phyloP scores from a whole-genome alignment of 1,140 invertebrate genomes.

The Tetragonula clypearis region DNA sequence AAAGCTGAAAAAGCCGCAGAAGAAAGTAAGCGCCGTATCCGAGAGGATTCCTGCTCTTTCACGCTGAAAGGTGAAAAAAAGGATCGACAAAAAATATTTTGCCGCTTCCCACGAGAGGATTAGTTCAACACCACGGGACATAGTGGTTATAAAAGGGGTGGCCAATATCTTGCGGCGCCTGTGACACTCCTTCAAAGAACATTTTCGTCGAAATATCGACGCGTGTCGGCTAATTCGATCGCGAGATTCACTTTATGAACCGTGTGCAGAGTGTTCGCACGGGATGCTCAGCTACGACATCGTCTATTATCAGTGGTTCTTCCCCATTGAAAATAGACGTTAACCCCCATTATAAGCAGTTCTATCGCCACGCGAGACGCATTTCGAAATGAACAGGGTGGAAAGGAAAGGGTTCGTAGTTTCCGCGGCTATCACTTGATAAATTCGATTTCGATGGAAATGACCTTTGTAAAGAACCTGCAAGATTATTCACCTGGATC shows the following conservation, averaged over 20 bases:
- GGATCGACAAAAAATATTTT: not conserved
- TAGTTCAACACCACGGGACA: not conserved
- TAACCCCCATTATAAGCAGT: not conserved
- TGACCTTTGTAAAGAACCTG: no score
- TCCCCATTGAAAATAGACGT: not conserved
- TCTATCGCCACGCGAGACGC: not conserved
- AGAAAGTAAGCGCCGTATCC: not conserved
- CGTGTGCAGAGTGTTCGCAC: slow-evolving; percentile 43
- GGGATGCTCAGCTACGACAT: not conserved
- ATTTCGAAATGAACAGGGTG: not conserved
- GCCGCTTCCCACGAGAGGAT: not conserved
- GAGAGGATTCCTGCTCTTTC: not conserved
- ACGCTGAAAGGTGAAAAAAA: not conserved
- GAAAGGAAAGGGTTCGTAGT: no score
- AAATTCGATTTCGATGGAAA: no score
- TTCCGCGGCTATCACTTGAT: no score
- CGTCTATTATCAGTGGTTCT: slow-evolving; percentile 33
- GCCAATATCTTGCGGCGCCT: not conserved
- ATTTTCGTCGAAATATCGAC: slow-evolving; percentile 35
- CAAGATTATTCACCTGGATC: no score
- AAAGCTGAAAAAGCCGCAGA: not conserved
- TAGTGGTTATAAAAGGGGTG: not conserved
- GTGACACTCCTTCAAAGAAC: slow-evolving; percentile 25
- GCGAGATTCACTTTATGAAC: slow-evolving; percentile 38
- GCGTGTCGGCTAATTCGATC: slow-evolving; percentile 50